These are phyloP conservation scores for Graptemys geographica DNA, from an alignment of 2,797 vertebrate species.

Conservation along the genomic window DNA sequence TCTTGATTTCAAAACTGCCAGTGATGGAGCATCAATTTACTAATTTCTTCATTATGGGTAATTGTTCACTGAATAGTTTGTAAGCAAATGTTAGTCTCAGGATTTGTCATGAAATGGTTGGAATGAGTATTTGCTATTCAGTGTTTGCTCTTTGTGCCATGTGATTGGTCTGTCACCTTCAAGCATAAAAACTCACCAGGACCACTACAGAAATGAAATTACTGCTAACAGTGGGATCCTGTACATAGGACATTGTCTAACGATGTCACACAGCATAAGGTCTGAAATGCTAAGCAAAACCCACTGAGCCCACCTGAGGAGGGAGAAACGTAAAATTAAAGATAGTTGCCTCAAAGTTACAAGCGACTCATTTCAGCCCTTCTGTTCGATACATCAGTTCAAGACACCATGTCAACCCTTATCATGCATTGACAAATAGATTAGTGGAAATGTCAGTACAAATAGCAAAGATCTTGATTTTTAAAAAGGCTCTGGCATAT, in stretches of 20 bases:
- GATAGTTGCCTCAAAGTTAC: background rate
- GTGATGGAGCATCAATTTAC: background rate
- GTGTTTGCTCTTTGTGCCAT: background rate
- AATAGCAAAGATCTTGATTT: conserved; percentile 13
- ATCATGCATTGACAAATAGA: background rate
- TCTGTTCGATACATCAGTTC: background rate
- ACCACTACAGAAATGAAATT: background rate
- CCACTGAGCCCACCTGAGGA: background rate
- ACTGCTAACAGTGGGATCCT: background rate
- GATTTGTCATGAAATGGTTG: background rate
- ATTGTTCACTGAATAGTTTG: background rate
- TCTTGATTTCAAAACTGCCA: background rate
- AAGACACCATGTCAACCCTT: background rate
- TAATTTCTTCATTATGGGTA: background rate
- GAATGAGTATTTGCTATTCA: background rate
- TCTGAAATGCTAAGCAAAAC: background rate
- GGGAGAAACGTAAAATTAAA: background rate
- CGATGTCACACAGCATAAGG: background rate
- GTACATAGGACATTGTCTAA: background rate
- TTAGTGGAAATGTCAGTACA: background rate
- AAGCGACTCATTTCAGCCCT: background rate
- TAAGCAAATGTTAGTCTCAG: background rate
- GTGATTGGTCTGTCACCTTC: background rate
- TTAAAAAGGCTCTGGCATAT: background rate
- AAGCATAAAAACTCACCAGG: background rate